A percentile compares a stretch with the other conserved stretches of the same genome.
Evolutionary conservation across 2,797 vertebrate genomes (phyloP).

Genomic region (Malurus leucopterus): DNA sequence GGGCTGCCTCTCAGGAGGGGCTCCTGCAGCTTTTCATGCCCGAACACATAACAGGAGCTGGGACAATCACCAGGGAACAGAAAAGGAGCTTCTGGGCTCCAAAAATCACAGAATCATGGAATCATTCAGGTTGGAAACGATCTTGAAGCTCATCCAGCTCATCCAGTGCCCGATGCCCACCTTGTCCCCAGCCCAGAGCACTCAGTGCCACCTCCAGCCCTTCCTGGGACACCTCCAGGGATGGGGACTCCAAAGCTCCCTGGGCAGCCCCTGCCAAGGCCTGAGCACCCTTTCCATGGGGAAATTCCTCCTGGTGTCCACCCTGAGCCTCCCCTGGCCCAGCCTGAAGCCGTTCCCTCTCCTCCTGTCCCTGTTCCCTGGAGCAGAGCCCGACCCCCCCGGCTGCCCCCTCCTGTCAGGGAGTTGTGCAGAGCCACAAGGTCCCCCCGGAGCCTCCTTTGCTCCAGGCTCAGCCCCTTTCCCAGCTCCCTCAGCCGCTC

Average conservation of each 20-base stretch:
- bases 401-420: background rate
- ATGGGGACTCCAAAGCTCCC: background rate
- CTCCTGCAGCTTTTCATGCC: background rate
- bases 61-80: background rate
- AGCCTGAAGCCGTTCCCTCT: background rate
- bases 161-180: accelerated
- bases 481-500: background rate
- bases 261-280: background rate
- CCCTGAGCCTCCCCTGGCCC: background rate
- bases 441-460: background rate
- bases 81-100: background rate
- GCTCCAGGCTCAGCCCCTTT: background rate
- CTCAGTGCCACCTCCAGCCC: background rate
- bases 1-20: background rate
- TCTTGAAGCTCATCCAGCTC: accelerated
- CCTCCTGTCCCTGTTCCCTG: background rate
- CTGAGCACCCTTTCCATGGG: background rate
- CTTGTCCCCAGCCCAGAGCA: background rate
- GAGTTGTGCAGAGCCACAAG: background rate
- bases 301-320: background rate
- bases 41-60: background rate
- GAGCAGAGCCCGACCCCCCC: background rate
- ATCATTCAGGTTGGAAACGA: background rate
- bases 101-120: background rate
- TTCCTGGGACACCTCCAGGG: background rate